Evolutionary conservation across 2,888 invertebrate genomes (phyloP).

Genomic region (Oeneis ivallda): DNA sequence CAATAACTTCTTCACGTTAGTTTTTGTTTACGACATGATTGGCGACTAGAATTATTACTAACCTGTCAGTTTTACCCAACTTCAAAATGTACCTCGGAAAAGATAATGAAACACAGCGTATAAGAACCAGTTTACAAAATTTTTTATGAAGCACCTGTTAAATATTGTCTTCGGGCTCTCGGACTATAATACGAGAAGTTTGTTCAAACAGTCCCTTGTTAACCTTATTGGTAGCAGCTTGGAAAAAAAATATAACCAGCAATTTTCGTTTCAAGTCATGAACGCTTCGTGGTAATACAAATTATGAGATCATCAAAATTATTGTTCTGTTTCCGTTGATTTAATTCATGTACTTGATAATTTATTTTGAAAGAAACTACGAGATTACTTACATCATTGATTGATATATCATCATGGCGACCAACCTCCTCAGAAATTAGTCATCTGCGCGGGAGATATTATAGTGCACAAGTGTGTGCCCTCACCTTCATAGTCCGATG

Average conservation of each 20-base stretch:
- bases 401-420: no score
- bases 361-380: slow-evolving; percentile 3
- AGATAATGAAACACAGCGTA: no score
- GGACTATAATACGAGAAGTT: background rate
- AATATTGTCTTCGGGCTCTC: background rate
- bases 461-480: no score
- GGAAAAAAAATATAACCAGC: slow-evolving; percentile 27
- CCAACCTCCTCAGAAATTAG: no score
- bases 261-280: slow-evolving; percentile 25
- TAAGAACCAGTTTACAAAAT: background rate
- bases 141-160: background rate
- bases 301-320: slow-evolving; percentile 15
- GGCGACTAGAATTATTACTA: no score
- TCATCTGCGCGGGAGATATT: no score
- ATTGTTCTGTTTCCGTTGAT: slow-evolving; percentile 1
- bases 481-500: no score
- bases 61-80: no score
- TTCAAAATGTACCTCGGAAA: no score
- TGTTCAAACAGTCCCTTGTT: slow-evolving; percentile 51
- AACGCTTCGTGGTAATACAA: slow-evolving; percentile 23
- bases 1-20: no score
- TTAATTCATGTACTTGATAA: background rate
- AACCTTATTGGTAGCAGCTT: slow-evolving; percentile 37
- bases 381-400: slow-evolving; percentile 9
- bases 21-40: no score